Conservation (phyloP, 2,113 vertebrate species). For the Baryphthengus martii region DNA sequence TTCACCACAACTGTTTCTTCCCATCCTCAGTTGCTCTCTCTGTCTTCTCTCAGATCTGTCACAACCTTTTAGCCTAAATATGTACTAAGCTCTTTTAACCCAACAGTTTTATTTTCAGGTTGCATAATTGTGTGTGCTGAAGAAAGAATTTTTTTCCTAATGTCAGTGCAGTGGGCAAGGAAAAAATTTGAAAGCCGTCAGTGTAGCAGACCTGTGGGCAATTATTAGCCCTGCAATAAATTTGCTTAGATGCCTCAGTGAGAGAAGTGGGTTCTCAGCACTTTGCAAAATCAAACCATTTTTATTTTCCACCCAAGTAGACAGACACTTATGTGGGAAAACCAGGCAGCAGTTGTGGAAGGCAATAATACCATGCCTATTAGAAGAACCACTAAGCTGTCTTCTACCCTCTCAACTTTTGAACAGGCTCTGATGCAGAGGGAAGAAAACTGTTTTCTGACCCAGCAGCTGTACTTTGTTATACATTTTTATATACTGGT, state of each 20-base stretch:
- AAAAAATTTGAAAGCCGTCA: background rate
- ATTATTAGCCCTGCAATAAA: background rate
- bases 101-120: background rate
- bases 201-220: background rate
- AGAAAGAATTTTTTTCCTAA: background rate
- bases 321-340: background rate
- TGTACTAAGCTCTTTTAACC: background rate
- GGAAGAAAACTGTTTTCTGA: background rate
- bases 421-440: background rate
- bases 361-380: background rate
- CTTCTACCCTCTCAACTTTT: background rate
- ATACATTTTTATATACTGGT: background rate
- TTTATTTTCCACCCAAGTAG: background rate
- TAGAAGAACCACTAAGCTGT: background rate
- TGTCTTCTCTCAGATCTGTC: background rate
- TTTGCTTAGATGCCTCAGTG: background rate
- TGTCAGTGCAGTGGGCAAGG: background rate
- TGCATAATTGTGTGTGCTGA: background rate
- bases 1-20: background rate
- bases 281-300: background rate
- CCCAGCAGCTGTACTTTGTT: background rate
- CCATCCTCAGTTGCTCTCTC: background rate
- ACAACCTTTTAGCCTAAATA: background rate
- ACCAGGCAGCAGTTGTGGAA: background rate
- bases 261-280: background rate